phyloP scores from a whole-genome alignment of 2,797 vertebrate genomes.

The Halcyon leucocephala region DNA sequence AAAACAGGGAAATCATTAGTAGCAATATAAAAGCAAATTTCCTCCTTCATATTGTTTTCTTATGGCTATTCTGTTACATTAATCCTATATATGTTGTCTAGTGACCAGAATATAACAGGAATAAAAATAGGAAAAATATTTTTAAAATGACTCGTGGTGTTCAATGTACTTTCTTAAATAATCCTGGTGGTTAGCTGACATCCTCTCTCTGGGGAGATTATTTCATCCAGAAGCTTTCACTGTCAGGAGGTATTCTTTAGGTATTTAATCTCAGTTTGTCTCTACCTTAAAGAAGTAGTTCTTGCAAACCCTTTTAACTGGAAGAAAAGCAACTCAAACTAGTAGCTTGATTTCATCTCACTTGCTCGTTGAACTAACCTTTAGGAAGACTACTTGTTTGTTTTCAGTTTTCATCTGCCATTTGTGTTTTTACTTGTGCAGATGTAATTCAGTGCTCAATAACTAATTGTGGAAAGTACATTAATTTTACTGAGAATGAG shows the following conservation, averaged over 20 bases:
- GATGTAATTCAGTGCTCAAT: constrained; percentile 3
- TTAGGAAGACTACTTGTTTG: constrained; percentile 10
- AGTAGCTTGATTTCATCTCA: neutral
- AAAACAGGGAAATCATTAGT: neutral
- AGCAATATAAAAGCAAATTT: neutral
- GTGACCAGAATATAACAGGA: neutral
- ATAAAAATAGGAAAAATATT: neutral
- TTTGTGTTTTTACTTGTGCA: neutral
- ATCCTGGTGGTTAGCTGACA: neutral
- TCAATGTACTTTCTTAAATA: neutral
- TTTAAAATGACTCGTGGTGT: neutral
- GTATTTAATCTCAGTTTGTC: neutral
- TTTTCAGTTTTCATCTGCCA: neutral
- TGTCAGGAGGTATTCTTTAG: neutral
- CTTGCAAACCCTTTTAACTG: neutral
- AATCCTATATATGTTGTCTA: neutral
- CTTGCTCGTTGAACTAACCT: constrained; percentile 40
- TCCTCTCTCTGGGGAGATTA: neutral
- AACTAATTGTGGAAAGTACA: neutral
- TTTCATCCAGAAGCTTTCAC: neutral
- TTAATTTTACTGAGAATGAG: constrained; percentile 46
- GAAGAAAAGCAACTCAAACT: neutral
- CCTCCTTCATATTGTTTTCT: neutral
- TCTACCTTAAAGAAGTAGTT: neutral
- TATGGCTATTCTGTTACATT: neutral